Percentiles rank a stretch among this genome's conserved stretches.
Conservation (phyloP, 2,113 vertebrate species). For the Thamnophis sirtalis region DNA sequence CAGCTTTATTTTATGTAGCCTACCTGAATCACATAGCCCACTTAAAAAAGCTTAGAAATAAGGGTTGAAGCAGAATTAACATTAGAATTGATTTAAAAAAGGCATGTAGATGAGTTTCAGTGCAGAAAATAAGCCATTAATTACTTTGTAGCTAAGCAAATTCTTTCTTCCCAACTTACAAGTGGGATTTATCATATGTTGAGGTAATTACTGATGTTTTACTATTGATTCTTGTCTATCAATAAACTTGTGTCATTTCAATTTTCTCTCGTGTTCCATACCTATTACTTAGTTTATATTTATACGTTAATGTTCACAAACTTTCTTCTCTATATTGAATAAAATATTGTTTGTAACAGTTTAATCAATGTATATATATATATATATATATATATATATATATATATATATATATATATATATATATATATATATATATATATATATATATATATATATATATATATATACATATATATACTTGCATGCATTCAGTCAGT, state of each 20-base stretch:
- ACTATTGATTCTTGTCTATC: background rate
- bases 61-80: background rate
- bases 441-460: too few relatives aligned
- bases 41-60: background rate
- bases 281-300: background rate
- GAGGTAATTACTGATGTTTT: background rate
- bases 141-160: background rate
- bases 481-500: too few relatives aligned
- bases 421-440: too few relatives aligned
- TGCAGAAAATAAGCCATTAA: background rate
- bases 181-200: background rate
- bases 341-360: background rate
- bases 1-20: background rate
- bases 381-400: too few relatives aligned
- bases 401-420: too few relatives aligned
- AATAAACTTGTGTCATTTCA: background rate
- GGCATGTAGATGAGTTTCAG: background rate
- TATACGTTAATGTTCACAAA: background rate
- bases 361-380: too few relatives aligned
- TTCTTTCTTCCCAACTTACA: background rate
- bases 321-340: background rate
- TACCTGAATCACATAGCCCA: background rate
- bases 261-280: background rate
- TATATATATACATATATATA: too few relatives aligned
- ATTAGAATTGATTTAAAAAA: background rate